These are phyloP conservation scores for Hypanus sabinus DNA, from an alignment of 2,113 vertebrate species.

Conservation along the genomic window DNA sequence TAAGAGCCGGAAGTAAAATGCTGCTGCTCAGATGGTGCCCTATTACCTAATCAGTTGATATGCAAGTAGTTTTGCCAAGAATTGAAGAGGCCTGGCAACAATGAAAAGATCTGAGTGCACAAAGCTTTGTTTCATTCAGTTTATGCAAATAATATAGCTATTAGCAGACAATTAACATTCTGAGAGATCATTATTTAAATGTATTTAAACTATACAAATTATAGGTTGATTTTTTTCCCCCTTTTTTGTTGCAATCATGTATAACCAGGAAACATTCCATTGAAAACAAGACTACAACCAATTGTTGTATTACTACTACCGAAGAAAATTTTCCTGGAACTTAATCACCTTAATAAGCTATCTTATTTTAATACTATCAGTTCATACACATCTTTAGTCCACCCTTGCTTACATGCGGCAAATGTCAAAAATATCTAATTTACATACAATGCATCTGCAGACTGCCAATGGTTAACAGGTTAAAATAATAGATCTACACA, in stretches of 20 bases:
- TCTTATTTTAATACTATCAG: slow-evolving; percentile 7
- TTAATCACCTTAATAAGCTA: not conserved
- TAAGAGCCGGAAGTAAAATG: slow-evolving; percentile 34
- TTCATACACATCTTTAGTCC: slow-evolving; percentile 1
- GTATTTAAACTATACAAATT: slow-evolving; percentile 27
- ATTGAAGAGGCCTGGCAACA: slow-evolving; percentile 37
- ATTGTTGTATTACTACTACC: not conserved
- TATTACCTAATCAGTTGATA: slow-evolving; percentile 38
- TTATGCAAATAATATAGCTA: slow-evolving; percentile 42
- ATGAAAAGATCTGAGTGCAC: slow-evolving; percentile 42
- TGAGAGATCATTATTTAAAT: slow-evolving; percentile 30
- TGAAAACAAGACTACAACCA: not conserved
- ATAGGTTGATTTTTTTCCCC: not conserved
- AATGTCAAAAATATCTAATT: slow-evolving; percentile 1
- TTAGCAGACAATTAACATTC: slow-evolving; percentile 35
- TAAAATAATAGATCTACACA: not conserved
- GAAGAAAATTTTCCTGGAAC: not conserved
- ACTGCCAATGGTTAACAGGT: not conserved
- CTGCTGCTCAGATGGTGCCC: slow-evolving; percentile 28
- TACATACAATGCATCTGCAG: slow-evolving; percentile 6
- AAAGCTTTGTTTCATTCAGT: slow-evolving; percentile 38
- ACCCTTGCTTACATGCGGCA: not conserved
- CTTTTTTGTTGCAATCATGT: not conserved
- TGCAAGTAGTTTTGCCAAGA: slow-evolving; percentile 41
- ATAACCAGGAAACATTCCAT: not conserved